Evolutionary conservation across 30 jellyfish, hydroid and myxozoan genomes (phyloP).

Genomic region (Calvadosia cruxmelitensis): DNA sequence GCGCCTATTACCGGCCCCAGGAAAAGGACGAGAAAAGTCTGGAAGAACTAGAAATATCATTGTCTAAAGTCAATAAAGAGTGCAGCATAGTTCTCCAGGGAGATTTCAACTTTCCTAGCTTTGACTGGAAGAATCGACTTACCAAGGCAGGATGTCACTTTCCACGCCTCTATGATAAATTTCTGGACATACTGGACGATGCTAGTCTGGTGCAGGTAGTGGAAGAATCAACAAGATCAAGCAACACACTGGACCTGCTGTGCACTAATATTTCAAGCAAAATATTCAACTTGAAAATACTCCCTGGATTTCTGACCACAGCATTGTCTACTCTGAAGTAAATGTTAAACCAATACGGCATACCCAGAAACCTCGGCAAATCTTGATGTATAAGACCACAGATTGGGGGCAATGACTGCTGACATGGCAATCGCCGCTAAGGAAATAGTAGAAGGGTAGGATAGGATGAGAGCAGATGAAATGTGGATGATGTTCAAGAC

Average conservation of each 20-base stretch:
- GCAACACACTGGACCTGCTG: slow-evolving; percentile 20
- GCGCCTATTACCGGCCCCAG: slow-evolving; percentile 26
- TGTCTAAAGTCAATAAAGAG: background rate
- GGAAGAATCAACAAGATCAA: slow-evolving; percentile 9
- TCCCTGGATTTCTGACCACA: slow-evolving; percentile 18
- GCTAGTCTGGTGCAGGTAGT: background rate
- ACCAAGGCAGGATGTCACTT: background rate
- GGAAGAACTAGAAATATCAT: background rate
- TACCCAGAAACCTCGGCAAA: slow-evolving; percentile 9
- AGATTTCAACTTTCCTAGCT: slow-evolving; percentile 20
- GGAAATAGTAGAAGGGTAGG: background rate
- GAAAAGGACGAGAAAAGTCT: slow-evolving; percentile 10
- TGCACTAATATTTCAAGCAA: background rate
- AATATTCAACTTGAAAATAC: background rate
- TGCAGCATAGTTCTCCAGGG: slow-evolving; percentile 2
- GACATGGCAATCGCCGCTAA: background rate
- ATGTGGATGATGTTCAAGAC: background rate
- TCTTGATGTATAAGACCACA: slow-evolving; percentile 8
- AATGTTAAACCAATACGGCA: slow-evolving; percentile 12
- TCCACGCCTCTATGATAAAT: background rate
- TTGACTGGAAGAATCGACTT: slow-evolving; percentile 10
- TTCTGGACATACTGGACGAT: background rate
- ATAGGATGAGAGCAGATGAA: background rate
- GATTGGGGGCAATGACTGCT: slow-evolving; percentile 16
- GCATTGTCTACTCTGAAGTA: slow-evolving; percentile 21